Conservation (phyloP, 2,888 invertebrate species). For the Meteorus cinctellus region DNA sequence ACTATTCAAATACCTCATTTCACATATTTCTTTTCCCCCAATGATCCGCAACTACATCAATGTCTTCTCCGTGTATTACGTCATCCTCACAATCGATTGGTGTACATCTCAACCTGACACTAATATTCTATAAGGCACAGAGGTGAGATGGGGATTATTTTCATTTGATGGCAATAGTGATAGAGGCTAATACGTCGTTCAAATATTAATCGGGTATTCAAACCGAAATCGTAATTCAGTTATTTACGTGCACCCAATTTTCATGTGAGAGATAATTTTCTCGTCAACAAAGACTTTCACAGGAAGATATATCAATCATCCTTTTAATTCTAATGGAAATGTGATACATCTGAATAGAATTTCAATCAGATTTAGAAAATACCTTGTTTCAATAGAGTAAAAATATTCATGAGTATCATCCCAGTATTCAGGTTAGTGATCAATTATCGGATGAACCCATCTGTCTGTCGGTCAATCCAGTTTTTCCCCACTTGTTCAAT, state of each 20-base stretch:
- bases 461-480: not conserved
- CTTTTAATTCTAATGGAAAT: no score
- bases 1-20: constrained; percentile 16
- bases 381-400: no score
- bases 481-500: not conserved
- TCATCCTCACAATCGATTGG: constrained; percentile 71
- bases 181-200: not conserved
- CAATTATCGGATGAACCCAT: not conserved
- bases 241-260: not conserved
- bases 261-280: not conserved
- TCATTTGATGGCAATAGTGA: constrained; percentile 45
- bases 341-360: no score
- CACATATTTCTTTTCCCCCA: constrained; percentile 12
- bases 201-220: not conserved
- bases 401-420: not conserved
- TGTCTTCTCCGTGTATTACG: constrained; percentile 72
- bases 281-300: not conserved
- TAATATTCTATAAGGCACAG: constrained; percentile 72
- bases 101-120: constrained; percentile 64
- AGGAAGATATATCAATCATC: no score
- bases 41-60: constrained; percentile 67
- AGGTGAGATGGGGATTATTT: constrained; percentile 71
- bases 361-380: no score
- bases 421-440: not conserved
- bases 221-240: not conserved